Percentiles rank a stretch among this genome's conserved stretches.
Evolutionary conservation across 1,140 invertebrate genomes (phyloP).

Genomic region (Temnothorax nylanderi): DNA sequence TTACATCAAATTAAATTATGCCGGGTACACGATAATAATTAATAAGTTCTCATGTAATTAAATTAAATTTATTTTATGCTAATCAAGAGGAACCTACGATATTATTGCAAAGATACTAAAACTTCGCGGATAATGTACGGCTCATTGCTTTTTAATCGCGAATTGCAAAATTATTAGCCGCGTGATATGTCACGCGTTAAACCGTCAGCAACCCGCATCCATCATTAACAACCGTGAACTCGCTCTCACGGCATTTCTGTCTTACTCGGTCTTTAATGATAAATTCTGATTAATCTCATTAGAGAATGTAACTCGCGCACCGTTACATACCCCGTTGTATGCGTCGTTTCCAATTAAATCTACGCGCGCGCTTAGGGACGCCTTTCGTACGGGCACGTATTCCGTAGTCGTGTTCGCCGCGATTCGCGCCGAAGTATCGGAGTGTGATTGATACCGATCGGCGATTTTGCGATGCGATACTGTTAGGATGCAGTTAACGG

Average conservation of each 20-base stretch:
- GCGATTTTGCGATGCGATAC: constrained; percentile 42
- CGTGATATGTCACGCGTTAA: constrained; percentile 39
- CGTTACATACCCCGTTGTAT: constrained; percentile 45
- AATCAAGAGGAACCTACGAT: not conserved
- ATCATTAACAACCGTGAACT: constrained; percentile 33
- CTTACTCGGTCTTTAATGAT: constrained; percentile 25
- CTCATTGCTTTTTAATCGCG: not conserved
- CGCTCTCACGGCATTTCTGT: constrained; percentile 49
- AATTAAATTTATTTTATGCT: constrained; percentile 14
- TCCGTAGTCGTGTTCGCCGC: not conserved
- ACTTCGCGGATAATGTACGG: not conserved
- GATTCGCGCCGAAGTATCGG: not conserved
- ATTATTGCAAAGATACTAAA: not conserved
- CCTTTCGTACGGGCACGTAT: not conserved
- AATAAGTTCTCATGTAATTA: constrained; percentile 2
- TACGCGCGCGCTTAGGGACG: not conserved
- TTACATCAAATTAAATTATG: not conserved
- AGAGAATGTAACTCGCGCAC: constrained; percentile 39
- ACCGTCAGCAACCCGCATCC: not conserved
- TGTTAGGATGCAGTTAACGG: constrained; percentile 51
- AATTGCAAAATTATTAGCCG: not conserved
- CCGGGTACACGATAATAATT: not conserved
- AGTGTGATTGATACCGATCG: constrained; percentile 55
- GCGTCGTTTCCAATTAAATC: constrained; percentile 38
- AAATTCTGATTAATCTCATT: constrained; percentile 59